phyloP scores from a whole-genome alignment of 2,113 vertebrate species.

The Thalassarche chlororhynchos region DNA sequence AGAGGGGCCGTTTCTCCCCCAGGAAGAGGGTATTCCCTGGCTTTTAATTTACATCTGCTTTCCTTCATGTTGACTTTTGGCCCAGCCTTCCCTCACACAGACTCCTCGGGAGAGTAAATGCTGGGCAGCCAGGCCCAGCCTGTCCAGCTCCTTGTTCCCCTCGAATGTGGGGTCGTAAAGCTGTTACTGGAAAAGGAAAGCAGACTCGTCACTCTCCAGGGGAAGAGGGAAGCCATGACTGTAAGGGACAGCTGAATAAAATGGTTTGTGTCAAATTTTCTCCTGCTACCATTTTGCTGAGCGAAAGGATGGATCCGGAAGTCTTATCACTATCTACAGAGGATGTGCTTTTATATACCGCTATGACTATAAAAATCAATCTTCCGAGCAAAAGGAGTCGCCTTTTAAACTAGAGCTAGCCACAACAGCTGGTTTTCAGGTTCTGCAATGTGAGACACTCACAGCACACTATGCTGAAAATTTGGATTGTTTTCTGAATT shows the following conservation, averaged over 20 bases:
- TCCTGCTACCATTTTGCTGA: slow-evolving; percentile 32
- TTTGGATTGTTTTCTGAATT: background rate
- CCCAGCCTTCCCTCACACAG: background rate
- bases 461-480: background rate
- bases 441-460: background rate
- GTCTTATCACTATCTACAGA: background rate
- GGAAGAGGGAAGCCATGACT: background rate
- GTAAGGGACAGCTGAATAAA: background rate
- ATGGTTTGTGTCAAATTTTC: background rate
- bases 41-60: background rate
- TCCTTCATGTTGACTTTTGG: background rate
- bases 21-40: background rate
- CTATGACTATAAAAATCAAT: slow-evolving; percentile 17
- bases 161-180: background rate
- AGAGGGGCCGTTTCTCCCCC: background rate
- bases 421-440: background rate
- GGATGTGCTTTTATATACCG: background rate
- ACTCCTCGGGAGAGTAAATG: background rate
- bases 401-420: background rate
- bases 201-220: background rate
- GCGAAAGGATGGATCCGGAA: slow-evolving; percentile 18
- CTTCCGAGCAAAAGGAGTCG: background rate
- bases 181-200: background rate
- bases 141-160: background rate
- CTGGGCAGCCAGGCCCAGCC: background rate